Evolutionary conservation across 2,797 vertebrate species (phyloP).

Genomic region (Australoheros facetus): DNA sequence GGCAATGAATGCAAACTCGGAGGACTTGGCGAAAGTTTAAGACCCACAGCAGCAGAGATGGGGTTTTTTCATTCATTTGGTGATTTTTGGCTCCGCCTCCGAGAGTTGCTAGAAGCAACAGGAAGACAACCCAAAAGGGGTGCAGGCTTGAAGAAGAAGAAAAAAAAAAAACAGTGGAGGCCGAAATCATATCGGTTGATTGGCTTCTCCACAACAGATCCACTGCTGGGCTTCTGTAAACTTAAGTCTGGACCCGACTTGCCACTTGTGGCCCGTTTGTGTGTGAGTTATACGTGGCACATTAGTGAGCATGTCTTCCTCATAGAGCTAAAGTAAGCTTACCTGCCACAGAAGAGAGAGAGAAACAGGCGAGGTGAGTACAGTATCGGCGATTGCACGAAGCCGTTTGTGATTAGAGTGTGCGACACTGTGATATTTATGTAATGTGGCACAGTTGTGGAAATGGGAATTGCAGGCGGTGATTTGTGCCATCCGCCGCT

Average conservation of each 20-base stretch:
- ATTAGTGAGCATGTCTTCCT: constrained; percentile 53
- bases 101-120: constrained; percentile 65
- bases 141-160: constrained; percentile 13
- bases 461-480: constrained; percentile 22
- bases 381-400: neutral
- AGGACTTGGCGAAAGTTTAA: neutral
- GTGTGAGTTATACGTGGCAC: constrained; percentile 64
- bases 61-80: neutral
- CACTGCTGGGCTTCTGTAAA: neutral
- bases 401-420: neutral
- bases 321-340: constrained; percentile 31
- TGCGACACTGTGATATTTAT: constrained; percentile 18
- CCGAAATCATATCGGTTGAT: constrained; percentile 19
- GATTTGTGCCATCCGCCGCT: constrained; percentile 16
- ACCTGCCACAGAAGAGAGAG: constrained; percentile 30
- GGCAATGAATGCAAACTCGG: neutral
- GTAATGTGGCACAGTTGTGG: constrained; percentile 25
- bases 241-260: neutral
- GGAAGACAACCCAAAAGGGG: constrained; percentile 63
- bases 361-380: constrained; percentile 53
- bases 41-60: neutral
- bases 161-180: constrained; percentile 29
- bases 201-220: constrained; percentile 18
- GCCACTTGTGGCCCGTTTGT: constrained; percentile 14
- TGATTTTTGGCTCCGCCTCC: constrained; percentile 59